Evolutionary conservation across 2,113 vertebrate genomes (phyloP), one percentile per base, ranked within the genome.

Genomic region (Dromas ardeola): DNA sequence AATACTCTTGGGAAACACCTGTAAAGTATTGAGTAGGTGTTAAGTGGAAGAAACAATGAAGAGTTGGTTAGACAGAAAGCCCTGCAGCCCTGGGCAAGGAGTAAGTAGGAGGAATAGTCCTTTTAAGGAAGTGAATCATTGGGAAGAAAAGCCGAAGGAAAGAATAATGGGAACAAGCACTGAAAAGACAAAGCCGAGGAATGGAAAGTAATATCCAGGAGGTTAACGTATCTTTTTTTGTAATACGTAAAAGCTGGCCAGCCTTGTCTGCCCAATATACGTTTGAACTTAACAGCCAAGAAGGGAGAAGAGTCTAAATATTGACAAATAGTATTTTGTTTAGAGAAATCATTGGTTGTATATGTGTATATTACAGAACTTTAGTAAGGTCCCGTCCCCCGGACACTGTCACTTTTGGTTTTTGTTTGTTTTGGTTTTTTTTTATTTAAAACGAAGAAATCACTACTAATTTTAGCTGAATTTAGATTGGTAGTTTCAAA

Each of bases 1-100:
- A 84, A 94, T 93, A 72, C 72, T 93, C 52, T 58, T 78, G 91
- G 72, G 93, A 96, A 95, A 92, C 56, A 91, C 88, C 96, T 94
- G 70, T 76, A 4, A 96, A 83, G 76, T 26, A n/a, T 27, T 91
- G 94, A 95, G 88, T 91, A 74, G 94, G 94, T 95, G 66, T 83
- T 87, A 88, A 93, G 94, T 83, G 81, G 78, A 73, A 93, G 77
- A 70, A 94, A 94, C 90, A 93, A 97, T 92, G 88, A 55, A 16
- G 80, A 77, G 63, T 9, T 90, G 58, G 47, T 47, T 81, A 23
- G 80, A 6, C 38, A 81, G 93, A 81, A 88, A 79, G 86, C n/a
- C 50, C 4, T 23, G 49, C 36, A 71, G 85, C 49, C 79, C 49
- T 81, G 73, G 80, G 63, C 70, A 29, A 86, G 82, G 76, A 77